A percentile compares a stretch with the other conserved stretches of the same genome.
Conservation (phyloP, 2,113 vertebrate genomes). For the Tichodroma muraria region DNA sequence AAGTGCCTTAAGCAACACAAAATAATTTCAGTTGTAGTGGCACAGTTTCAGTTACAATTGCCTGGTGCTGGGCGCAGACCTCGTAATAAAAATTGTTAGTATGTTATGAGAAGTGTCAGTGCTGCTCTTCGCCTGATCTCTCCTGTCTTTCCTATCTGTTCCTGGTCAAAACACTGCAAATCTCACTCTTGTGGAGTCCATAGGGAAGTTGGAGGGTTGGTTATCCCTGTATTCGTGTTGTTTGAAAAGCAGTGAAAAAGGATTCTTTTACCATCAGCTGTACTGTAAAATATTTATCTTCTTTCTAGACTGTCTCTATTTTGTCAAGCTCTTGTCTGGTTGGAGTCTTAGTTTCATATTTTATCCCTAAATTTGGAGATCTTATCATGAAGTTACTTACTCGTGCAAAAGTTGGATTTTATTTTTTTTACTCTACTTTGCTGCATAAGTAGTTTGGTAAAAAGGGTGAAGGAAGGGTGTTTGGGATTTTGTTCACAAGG, state of each 20-base stretch:
- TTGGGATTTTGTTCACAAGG: slow-evolving; percentile 31
- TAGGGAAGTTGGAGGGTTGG: background rate
- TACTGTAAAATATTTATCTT: background rate
- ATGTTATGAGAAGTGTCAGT: accelerated
- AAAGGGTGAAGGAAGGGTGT: background rate
- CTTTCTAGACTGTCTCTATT: background rate
- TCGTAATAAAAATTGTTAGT: background rate
- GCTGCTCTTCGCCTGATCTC: accelerated
- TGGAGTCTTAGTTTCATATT: background rate
- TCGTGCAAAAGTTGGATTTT: background rate
- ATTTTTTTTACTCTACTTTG: background rate
- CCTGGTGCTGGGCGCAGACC: background rate
- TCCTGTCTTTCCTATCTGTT: background rate
- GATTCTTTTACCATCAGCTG: background rate
- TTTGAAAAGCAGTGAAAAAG: background rate
- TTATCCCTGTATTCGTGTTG: background rate
- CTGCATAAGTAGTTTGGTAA: background rate
- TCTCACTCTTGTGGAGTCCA: background rate
- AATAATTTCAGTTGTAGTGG: background rate
- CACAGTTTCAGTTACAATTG: background rate
- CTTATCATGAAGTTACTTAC: background rate
- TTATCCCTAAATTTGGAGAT: background rate
- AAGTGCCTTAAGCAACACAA: background rate
- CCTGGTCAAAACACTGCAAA: background rate
- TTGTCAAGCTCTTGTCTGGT: background rate